Evolutionary conservation across 2,113 vertebrate genomes (phyloP), one percentile per base, ranked within the genome.

Genomic region (Vireo altiloquus): DNA sequence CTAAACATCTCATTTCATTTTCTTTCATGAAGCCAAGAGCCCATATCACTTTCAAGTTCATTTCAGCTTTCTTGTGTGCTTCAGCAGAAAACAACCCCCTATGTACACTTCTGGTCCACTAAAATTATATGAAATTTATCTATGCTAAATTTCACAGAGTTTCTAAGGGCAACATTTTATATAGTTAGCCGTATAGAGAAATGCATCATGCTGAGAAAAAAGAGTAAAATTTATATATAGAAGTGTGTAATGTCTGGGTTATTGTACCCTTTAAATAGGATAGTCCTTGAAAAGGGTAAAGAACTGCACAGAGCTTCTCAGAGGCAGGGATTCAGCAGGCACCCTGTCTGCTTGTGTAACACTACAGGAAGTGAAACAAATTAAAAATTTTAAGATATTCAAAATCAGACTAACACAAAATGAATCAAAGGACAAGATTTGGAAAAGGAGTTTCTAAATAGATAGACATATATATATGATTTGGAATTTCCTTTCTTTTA

Each of bases 1-100:
- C 30, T 71, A 91, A 94, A 44, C 28, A 49, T 81, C 57, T 78
- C 0, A 1, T 76, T 91, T 92, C 56, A 52, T 87, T 94, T 92
- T 92, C 75, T 78, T 31, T 93, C 87, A 61, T 30, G 66, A 95
- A 92, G 50, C 30, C 80, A 81, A 87, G 81, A 84, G 21, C 31
- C 56, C 33, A 33, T 75, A 86, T 80, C 17, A 39, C 63, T 94
- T 83, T 65, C 42, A 84, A 94, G 21, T 92, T 87, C 15, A 92
- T 95, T 97, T 93, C 49, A 80, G 40, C 33, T 93, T 94, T 87
- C 70, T 85, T 88, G 50, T 88, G 27, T 94, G 54, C 80, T 97
- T 85, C 57, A 87, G n/a, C 71, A 94, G 44, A 89, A 96, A 96
- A 95, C 47, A 84, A 33, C 37, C 13, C 27, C 21, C 10, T 49